Evolutionary conservation across 2,113 vertebrate genomes (phyloP).

Genomic region (Clarias gariepinus): DNA sequence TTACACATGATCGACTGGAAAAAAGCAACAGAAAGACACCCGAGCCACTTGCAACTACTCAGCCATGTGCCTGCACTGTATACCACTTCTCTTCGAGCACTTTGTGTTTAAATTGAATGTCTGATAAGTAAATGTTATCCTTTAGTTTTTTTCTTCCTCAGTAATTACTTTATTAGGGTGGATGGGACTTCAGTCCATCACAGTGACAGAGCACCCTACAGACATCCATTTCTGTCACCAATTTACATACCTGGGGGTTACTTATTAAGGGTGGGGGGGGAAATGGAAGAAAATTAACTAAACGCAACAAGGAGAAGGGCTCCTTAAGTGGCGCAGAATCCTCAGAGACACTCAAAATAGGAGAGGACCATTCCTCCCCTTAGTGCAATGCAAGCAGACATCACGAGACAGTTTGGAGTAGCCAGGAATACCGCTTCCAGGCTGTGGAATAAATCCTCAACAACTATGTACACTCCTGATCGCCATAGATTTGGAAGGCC

Average conservation of each 20-base stretch:
- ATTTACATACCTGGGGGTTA: background rate
- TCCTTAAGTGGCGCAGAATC: background rate
- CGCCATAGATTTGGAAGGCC: no score
- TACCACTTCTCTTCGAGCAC: background rate
- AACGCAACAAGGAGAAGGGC: background rate
- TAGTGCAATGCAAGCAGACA: no score
- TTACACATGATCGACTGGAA: background rate
- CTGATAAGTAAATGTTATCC: background rate
- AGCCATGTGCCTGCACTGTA: background rate
- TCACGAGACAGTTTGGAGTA: no score
- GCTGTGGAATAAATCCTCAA: no score
- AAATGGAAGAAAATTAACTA: background rate
- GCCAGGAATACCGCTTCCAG: no score
- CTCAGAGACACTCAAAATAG: background rate
- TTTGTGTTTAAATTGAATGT: background rate
- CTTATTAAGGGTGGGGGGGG: background rate
- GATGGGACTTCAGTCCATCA: background rate
- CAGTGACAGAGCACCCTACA: background rate
- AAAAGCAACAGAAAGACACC: background rate
- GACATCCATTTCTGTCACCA: background rate
- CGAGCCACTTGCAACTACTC: background rate
- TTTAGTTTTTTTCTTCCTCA: background rate
- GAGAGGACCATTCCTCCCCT: no score
- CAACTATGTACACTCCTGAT: no score
- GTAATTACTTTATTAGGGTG: background rate